Evolutionary conservation across 2,113 vertebrate genomes (phyloP).

Genomic region (Nannobrachium achirus): DNA sequence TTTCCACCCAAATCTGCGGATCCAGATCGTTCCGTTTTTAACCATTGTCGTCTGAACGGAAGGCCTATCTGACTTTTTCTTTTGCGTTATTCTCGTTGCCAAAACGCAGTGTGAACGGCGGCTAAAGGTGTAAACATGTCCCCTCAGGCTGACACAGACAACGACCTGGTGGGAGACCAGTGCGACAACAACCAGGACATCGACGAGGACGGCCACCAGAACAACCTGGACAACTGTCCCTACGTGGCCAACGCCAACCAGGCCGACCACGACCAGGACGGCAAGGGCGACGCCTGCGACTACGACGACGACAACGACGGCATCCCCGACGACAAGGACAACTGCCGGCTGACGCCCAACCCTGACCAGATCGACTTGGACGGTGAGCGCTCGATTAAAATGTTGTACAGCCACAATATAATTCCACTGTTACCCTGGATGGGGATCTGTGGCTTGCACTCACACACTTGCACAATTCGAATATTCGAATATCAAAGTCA

Average conservation of each 20-base stretch:
- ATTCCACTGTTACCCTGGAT: no score
- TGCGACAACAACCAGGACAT: slow-evolving; percentile 97
- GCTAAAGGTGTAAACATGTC: no score
- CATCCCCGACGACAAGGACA: slow-evolving; percentile 93
- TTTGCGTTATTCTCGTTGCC: no score
- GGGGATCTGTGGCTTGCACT: no score
- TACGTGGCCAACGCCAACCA: slow-evolving; percentile 95
- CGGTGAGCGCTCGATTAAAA: slow-evolving; percentile 84
- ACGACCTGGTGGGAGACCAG: slow-evolving; percentile 94
- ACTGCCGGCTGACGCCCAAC: slow-evolving; percentile 93
- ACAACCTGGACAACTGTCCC: slow-evolving; percentile 97
- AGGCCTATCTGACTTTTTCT: no score
- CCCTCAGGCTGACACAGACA: slow-evolving; percentile 87
- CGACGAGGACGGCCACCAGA: slow-evolving; percentile 97
- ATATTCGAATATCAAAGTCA: no score
- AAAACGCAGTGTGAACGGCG: no score
- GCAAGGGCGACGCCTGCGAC: slow-evolving; percentile 95
- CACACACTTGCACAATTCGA: no score
- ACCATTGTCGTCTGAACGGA: no score
- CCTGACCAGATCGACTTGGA: slow-evolving; percentile 88
- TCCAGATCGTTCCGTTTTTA: no score
- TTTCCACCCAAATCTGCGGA: no score
- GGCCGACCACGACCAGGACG: slow-evolving; percentile 94
- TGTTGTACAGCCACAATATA: not conserved
- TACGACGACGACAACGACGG: slow-evolving; percentile 95